phyloP scores from a whole-genome alignment of 2,113 vertebrate species.

The Phainopepla nitens region DNA sequence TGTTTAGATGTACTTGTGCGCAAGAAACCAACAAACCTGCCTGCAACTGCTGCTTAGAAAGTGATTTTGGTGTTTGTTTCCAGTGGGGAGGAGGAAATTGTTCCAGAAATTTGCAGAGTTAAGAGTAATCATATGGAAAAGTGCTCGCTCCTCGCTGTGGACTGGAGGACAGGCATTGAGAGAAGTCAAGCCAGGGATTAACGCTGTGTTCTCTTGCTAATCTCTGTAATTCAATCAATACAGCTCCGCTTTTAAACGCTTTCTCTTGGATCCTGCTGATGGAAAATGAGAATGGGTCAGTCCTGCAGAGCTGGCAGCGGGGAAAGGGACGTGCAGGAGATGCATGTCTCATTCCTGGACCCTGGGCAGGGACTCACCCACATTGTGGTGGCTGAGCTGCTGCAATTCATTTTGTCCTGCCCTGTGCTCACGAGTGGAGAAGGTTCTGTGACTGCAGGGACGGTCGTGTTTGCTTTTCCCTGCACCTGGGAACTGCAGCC shows the following conservation, averaged over 20 bases:
- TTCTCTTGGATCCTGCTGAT: not conserved
- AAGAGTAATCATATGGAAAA: fast-evolving
- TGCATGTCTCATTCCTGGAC: fast-evolving
- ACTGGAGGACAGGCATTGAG: fast-evolving
- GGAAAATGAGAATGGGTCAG: not conserved
- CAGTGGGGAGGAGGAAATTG: not conserved
- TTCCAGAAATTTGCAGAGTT: not conserved
- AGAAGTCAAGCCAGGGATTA: fast-evolving
- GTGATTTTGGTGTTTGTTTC: not conserved
- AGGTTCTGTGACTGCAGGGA: not conserved
- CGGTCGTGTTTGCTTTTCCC: not conserved
- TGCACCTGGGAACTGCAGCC: not conserved
- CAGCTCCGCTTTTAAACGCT: not conserved
- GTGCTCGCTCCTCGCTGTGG: fast-evolving
- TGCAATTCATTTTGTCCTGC: not conserved
- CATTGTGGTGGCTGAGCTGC: fast-evolving
- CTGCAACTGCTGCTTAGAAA: not conserved
- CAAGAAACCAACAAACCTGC: not conserved
- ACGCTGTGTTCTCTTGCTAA: fast-evolving
- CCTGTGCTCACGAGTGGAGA: not conserved
- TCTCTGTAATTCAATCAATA: fast-evolving
- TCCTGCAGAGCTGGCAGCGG: fast-evolving
- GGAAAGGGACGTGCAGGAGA: fast-evolving
- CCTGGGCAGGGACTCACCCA: not conserved
- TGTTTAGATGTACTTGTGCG: fast-evolving